phyloP scores from a whole-genome alignment of 2,888 invertebrate species.

The Orchesellides sinensis region DNA sequence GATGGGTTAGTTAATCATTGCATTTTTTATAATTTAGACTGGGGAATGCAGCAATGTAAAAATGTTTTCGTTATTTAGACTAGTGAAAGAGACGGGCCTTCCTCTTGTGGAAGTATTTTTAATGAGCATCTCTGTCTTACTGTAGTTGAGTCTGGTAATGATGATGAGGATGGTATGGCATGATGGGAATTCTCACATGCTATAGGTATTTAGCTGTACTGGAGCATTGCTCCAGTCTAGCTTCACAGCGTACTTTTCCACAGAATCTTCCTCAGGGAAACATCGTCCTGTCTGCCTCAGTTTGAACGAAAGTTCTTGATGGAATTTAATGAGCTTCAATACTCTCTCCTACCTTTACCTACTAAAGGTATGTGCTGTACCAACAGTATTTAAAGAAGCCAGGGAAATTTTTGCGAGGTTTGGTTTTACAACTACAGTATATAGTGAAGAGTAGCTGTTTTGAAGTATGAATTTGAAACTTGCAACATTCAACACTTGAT shows the following conservation, averaged over 20 bases:
- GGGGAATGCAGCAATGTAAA: background rate
- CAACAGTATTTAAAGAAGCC: no score
- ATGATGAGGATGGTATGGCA: background rate
- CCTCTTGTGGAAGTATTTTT: conserved; percentile 18
- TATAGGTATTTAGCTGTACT: no score
- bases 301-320: conserved; percentile 13
- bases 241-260: background rate
- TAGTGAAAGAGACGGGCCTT: background rate
- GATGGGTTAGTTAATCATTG: conserved; percentile 52
- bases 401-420: no score
- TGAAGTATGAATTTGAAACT: conserved; percentile 16
- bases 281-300: background rate
- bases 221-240: background rate
- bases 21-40: conserved; percentile 7
- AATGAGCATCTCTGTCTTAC: conserved; percentile 49
- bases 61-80: background rate
- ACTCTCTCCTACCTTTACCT: conserved; percentile 2
- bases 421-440: no score
- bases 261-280: background rate
- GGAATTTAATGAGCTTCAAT: conserved; percentile 41
- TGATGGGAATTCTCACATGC: conserved; percentile 14
- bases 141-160: conserved; percentile 13
- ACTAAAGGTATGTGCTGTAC: background rate
- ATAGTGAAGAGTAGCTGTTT: no score
- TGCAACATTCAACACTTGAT: conserved; percentile 13